Evolutionary conservation across 2,113 vertebrate genomes (phyloP), one percentile per base, ranked within the genome.

Genomic region (Atrichornis clamosus): DNA sequence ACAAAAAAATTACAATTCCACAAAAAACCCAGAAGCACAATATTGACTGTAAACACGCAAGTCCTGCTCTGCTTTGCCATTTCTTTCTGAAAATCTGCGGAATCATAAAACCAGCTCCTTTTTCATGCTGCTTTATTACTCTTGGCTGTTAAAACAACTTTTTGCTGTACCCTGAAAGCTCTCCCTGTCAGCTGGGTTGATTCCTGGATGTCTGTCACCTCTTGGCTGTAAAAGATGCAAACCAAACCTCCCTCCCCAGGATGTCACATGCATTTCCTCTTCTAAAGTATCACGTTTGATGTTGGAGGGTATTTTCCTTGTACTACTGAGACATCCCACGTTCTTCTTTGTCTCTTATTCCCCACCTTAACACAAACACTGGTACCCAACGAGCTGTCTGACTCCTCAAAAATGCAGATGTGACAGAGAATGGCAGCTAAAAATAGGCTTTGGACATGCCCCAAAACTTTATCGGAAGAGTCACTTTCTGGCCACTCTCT

Each of bases 271-370:
- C 20, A 37, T 78, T 63, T 37, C 13, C 41, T 65, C 44, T 67
- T 21, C 42, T 1, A 27, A 7, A 46, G 39, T 3, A 30, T 5
- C 35, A 32, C 1, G 1, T 21, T 15, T 56, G 27, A 59, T 7
- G 6, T 1, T 60, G 52, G 28, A 87, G 9, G 15, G 7, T n/a
- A 2, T 47, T 67, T 50, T 59, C 33, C 46, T 94, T 35, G 9
- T 17, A 4, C 9, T 78, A 33, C 49, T 33, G 65, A 75, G 88
- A 30, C 24, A 74, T 7, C 62, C 52, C 11, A 23, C 6, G 37
- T 9, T 60, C 60, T 93, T 37, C 68, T 59, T 46, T 69, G 44
- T 46, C 58, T 68, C 70, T 49, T 19, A 17, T 13, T 76, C 30
- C 41, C 7, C 32, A 26, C 26, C 68, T 18, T 37, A 79, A 76